These are phyloP conservation scores for Suricata suricatta DNA, from an alignment of 2,113 vertebrate genomes.

Conservation along the genomic window DNA sequence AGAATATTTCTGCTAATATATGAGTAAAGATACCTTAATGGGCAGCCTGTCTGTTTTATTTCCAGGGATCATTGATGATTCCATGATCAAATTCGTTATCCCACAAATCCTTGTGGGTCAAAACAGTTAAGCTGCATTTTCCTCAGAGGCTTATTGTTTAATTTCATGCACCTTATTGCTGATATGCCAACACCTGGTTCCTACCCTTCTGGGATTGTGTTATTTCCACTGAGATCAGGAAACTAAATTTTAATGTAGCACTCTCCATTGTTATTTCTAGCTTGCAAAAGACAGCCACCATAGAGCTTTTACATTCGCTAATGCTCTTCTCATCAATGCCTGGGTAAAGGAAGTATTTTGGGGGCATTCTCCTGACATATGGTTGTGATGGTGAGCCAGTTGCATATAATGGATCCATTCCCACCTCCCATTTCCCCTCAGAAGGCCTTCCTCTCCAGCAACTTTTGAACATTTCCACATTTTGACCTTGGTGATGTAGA, in stretches of 20 bases:
- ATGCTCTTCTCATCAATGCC: background rate
- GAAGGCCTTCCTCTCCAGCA: background rate
- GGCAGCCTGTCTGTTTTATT: background rate
- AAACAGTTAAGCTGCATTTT: slow-evolving; percentile 8
- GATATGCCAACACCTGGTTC: slow-evolving; percentile 38
- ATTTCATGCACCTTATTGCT: slow-evolving; percentile 19
- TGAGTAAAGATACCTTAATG: background rate
- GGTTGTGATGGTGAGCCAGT: background rate
- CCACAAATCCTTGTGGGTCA: background rate
- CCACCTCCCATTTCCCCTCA: background rate
- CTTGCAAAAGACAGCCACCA: background rate
- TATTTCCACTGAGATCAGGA: slow-evolving; percentile 29
- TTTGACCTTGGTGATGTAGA: background rate
- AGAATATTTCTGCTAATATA: background rate
- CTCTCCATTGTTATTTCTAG: background rate
- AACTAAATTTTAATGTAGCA: slow-evolving; percentile 10
- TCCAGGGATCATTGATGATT: background rate
- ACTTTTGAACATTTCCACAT: background rate
- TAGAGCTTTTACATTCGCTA: background rate
- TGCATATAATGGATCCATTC: background rate
- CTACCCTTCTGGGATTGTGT: background rate
- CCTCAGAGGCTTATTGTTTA: slow-evolving; percentile 5
- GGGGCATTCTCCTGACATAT: background rate
- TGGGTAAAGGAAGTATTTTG: background rate
- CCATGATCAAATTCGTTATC: background rate